Conservation (phyloP, 2,797 vertebrate species). For the Myoxocephalus aenaeus region DNA sequence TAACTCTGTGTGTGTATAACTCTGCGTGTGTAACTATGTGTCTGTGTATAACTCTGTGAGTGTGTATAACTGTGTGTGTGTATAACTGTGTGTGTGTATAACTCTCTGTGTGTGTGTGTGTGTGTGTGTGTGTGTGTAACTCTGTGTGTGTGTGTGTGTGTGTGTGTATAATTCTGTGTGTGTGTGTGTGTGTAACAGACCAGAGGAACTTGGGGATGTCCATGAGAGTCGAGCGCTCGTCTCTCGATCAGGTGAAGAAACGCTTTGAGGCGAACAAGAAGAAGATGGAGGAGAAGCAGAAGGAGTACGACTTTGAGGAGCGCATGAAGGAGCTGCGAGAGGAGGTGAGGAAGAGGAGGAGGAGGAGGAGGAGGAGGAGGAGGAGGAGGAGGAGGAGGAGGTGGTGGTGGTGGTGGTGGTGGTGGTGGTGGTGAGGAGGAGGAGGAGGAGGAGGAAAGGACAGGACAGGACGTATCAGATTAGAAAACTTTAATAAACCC, state of each 20-base stretch:
- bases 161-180: neutral
- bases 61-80: neutral
- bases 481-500: too few species aligned
- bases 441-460: too few species aligned
- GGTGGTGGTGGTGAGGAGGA: slow-evolving; percentile 51
- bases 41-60: slow-evolving; percentile 40
- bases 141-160: too few species aligned
- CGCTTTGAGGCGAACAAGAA: slow-evolving; percentile 98
- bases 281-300: slow-evolving; percentile 98
- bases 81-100: slow-evolving; percentile 36
- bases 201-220: slow-evolving; percentile 99
- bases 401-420: too few species aligned
- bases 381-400: slow-evolving; percentile 78
- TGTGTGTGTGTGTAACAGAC: slow-evolving; percentile 77
- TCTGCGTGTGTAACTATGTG: too few species aligned
- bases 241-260: slow-evolving; percentile 97
- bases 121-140: neutral
- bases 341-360: slow-evolving; percentile 87
- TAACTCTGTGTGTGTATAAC: too few species aligned
- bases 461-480: too few species aligned
- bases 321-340: slow-evolving; percentile 97
- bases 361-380: slow-evolving; percentile 57
- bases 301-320: slow-evolving; percentile 98
- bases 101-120: neutral
- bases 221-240: slow-evolving; percentile 97